These are phyloP conservation scores for Creontiades dilutus DNA, from an alignment of 2,888 invertebrate species.

Conservation along the genomic window DNA sequence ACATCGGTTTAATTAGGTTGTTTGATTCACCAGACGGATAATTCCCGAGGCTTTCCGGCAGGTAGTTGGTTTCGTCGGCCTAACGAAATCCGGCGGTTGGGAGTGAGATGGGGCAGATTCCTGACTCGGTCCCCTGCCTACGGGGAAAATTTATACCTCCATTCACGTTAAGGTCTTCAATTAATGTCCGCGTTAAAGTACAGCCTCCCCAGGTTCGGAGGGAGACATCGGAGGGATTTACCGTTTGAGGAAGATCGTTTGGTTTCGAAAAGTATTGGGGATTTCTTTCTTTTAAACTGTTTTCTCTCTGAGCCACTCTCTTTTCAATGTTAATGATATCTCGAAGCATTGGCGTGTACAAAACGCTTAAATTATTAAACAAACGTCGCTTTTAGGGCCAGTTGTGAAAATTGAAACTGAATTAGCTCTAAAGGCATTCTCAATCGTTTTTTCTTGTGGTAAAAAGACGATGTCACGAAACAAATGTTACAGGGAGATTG, in stretches of 20 bases:
- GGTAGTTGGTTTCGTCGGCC: conserved; percentile 22
- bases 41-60: conserved; percentile 16
- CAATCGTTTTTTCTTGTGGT: no score
- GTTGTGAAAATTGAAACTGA: no score
- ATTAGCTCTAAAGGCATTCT: no score
- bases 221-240: not conserved
- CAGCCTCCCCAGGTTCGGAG: not conserved
- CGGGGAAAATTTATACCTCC: conserved; percentile 15
- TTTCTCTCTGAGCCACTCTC: no score
- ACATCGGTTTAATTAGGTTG: conserved; percentile 48
- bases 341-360: no score
- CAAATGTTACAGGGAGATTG: no score
- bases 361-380: no score
- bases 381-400: no score
- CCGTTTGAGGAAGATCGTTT: not conserved
- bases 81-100: not conserved
- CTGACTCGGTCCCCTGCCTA: not conserved
- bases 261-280: not conserved
- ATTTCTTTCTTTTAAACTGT: no score
- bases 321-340: no score
- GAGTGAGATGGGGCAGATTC: not conserved
- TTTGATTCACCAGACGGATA: conserved; percentile 45
- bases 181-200: conserved; percentile 27
- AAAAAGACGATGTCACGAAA: no score
- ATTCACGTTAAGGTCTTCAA: conserved; percentile 22